Evolutionary conservation across 1,140 invertebrate species (phyloP).

Genomic region (Ruditapes philippinarum): DNA sequence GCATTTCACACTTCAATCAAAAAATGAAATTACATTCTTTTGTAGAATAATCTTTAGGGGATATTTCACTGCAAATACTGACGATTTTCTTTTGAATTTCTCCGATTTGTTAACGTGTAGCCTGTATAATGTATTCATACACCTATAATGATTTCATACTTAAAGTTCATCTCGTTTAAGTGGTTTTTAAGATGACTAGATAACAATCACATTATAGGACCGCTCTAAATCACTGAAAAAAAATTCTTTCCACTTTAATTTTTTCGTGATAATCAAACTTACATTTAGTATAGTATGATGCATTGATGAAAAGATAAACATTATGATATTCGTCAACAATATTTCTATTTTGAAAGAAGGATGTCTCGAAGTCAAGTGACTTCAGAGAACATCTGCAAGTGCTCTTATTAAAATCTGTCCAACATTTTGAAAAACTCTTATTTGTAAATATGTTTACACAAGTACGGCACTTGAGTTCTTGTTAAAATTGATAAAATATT

Average conservation of each 20-base stretch:
- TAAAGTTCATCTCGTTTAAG: neutral
- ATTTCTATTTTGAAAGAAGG: neutral
- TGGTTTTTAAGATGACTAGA: conserved; percentile 7
- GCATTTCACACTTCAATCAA: conserved; percentile 29
- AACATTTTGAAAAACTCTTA: neutral
- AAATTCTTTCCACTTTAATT: neutral
- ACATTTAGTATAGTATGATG: neutral
- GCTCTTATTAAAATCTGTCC: neutral
- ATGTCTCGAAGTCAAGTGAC: neutral
- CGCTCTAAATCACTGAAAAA: neutral
- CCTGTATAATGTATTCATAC: neutral
- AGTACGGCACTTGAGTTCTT: neutral
- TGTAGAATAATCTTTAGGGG: conserved; percentile 1
- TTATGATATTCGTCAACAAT: neutral
- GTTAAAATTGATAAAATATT: neutral
- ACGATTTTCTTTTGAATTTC: neutral
- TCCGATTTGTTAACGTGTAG: neutral
- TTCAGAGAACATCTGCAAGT: neutral
- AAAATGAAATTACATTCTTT: conserved; percentile 29
- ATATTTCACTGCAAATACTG: conserved; percentile 5
- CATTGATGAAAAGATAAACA: neutral
- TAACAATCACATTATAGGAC: neutral
- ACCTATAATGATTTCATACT: conserved; percentile 1
- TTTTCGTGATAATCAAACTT: neutral
- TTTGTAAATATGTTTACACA: neutral